Base-by-base conservation (phyloP, 2,797 vertebrate genomes). In the Dipus sagitta region DNA sequence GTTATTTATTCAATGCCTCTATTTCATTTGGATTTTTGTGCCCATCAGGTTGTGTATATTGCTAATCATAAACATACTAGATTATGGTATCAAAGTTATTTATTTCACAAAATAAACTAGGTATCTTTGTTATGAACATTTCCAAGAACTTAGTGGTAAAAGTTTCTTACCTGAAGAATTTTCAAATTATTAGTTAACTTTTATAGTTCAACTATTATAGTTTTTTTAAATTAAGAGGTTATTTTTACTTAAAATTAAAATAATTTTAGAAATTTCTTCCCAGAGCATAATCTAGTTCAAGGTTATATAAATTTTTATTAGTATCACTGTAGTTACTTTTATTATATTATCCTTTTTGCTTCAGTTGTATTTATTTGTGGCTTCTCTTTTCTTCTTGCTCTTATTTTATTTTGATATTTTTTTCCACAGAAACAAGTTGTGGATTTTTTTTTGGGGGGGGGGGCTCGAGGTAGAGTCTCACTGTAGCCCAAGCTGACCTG, bases 21-120 rank as follows among this genome's bases (percentile, higher is more conserved):
- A 71, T 47, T 83, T 93, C 60, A 88, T 76, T 83, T 88, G 78
- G 30, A 67, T 30, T 83, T 81, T 88, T 88, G 18, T 64, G 28
- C 85, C 12, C 68, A 24, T 24, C 34, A 92, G 20, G 23, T 30
- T 60, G 15, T 86, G 67, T 71, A 2, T 78, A 72, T 30, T 62
- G 38, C 47, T 14, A 82, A 88, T 17, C 54, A 58, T 7, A 67
- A 60, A 21, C 54, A 74, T 47, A 15, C 75, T 32, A 87, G n/a
- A 38, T 67, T 88, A 81, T 82, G 62, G 17, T 28, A 62, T 60
- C 9, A 76, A 54, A 82, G n/a, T 81, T 58, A 38, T 65, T 75
- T 81, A n/a, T 76, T 60, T 81, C 4, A 28, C 32, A 87, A 81
- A 75, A 76, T 38, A 58, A 76, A 68, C 75, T 32, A 4, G 23